Conservation (phyloP, 2,113 vertebrate species). For the Chionodraco myersi region DNA sequence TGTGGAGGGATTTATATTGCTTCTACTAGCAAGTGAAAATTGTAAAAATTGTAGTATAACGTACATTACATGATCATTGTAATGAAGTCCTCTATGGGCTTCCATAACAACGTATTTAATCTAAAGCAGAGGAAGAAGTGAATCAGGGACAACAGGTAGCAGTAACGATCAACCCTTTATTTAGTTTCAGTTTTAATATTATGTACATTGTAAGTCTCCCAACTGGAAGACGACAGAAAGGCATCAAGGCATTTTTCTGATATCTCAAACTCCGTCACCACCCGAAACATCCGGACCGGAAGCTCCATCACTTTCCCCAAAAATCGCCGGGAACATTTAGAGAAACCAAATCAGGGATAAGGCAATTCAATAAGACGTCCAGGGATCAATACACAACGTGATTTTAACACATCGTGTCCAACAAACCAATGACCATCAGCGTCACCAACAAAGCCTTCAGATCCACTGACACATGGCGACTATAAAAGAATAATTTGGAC, state of each 20-base stretch:
- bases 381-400: constrained; percentile 35
- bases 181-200: constrained; percentile 76
- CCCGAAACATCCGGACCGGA: constrained; percentile 53
- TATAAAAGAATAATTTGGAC: constrained; percentile 11
- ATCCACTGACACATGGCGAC: constrained; percentile 35
- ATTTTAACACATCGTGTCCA: constrained; percentile 43
- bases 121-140: background rate
- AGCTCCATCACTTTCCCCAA: constrained; percentile 3
- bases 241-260: constrained; percentile 85
- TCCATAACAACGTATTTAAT: background rate
- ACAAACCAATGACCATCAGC: constrained; percentile 21
- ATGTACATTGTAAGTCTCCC: constrained; percentile 81
- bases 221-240: constrained; percentile 84
- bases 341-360: constrained; percentile 59
- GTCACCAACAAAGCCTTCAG: constrained; percentile 28
- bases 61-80: too few relatives aligned
- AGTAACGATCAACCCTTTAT: constrained; percentile 72
- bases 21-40: too few relatives aligned
- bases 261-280: constrained; percentile 75
- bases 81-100: too few relatives aligned
- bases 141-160: background rate
- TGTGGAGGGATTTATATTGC: too few relatives aligned
- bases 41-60: too few relatives aligned
- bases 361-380: constrained; percentile 62
- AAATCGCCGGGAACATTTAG: constrained; percentile 47